phyloP scores from a whole-genome alignment of 2,888 invertebrate species.

The Atherix ibis region DNA sequence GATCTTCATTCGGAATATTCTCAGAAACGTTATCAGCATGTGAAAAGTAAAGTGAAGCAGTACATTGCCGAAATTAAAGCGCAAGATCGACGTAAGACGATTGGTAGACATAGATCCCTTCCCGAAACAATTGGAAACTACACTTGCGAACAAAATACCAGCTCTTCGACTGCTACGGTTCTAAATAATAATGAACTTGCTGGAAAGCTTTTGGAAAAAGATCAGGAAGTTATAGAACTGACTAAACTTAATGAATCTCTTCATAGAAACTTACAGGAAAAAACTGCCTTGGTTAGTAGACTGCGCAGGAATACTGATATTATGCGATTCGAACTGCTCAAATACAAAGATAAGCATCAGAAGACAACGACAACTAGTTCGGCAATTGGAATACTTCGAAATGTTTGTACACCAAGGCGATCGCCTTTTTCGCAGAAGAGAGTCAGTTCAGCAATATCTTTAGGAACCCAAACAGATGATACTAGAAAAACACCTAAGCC shows the following conservation, averaged over 20 bases:
- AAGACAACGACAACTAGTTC: too few relatives aligned
- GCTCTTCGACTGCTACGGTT: neutral
- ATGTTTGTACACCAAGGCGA: too few relatives aligned
- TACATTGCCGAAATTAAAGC: slow-evolving; percentile 7
- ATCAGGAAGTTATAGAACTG: slow-evolving; percentile 6
- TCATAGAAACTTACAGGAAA: slow-evolving; percentile 7
- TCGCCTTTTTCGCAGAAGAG: too few relatives aligned
- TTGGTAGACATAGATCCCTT: slow-evolving; percentile 5
- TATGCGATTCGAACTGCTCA: slow-evolving; percentile 6
- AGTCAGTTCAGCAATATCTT: too few relatives aligned
- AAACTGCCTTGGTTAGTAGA: slow-evolving; percentile 4
- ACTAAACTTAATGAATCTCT: slow-evolving; percentile 6
- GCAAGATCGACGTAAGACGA: slow-evolving; percentile 6
- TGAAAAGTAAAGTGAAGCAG: slow-evolving; percentile 10
- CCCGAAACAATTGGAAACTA: slow-evolving; percentile 6
- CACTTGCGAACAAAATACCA: neutral
- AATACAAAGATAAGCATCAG: slow-evolving; percentile 8
- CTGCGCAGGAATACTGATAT: slow-evolving; percentile 5
- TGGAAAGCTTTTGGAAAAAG: slow-evolving; percentile 3
- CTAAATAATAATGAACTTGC: neutral
- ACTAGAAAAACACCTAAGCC: too few relatives aligned
- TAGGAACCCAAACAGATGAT: too few relatives aligned
- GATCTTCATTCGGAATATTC: slow-evolving; percentile 10
- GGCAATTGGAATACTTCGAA: too few relatives aligned
- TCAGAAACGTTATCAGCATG: slow-evolving; percentile 8